A percentile compares a stretch with the other conserved stretches of the same genome.
phyloP scores from a whole-genome alignment of 2,113 vertebrate species.

The Chaenogobius annularis region DNA sequence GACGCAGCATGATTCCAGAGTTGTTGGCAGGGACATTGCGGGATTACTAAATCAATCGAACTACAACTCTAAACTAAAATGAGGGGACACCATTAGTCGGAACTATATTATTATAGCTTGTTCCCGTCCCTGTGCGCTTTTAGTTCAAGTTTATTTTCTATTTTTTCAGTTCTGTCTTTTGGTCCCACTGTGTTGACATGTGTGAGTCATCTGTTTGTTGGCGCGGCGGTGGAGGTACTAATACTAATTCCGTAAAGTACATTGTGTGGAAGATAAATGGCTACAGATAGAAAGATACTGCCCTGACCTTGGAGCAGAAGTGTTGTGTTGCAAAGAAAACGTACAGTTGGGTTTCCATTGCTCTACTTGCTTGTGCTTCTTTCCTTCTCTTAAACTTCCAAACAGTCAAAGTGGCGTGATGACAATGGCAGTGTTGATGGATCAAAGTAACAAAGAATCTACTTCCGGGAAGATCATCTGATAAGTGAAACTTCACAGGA shows the following conservation, averaged over 20 bases:
- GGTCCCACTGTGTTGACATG: not conserved
- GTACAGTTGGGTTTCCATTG: not conserved
- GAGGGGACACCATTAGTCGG: no score
- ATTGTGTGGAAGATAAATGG: conserved; percentile 30
- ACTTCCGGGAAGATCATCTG: no score
- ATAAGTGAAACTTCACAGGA: no score
- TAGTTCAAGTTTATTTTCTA: not conserved
- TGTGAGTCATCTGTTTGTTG: not conserved
- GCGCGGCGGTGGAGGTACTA: not conserved
- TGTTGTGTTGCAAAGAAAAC: conserved; percentile 1
- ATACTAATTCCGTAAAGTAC: conserved; percentile 50
- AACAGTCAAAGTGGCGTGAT: not conserved
- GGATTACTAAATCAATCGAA: not conserved
- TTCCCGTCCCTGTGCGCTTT: not conserved
- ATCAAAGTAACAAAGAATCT: not conserved
- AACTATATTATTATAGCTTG: not conserved
- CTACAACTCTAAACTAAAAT: not conserved
- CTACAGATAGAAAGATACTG: conserved; percentile 22
- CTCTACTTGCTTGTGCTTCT: conserved; percentile 12
- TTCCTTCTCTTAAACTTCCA: conserved; percentile 2
- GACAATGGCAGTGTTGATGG: not conserved
- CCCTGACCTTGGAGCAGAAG: conserved; percentile 39
- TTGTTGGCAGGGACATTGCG: no score
- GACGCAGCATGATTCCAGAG: no score
- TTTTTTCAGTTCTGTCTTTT: not conserved